Evolutionary conservation across 2,113 vertebrate genomes (phyloP), one percentile per base, ranked within the genome.

Genomic region (Spermophilus dauricus): DNA sequence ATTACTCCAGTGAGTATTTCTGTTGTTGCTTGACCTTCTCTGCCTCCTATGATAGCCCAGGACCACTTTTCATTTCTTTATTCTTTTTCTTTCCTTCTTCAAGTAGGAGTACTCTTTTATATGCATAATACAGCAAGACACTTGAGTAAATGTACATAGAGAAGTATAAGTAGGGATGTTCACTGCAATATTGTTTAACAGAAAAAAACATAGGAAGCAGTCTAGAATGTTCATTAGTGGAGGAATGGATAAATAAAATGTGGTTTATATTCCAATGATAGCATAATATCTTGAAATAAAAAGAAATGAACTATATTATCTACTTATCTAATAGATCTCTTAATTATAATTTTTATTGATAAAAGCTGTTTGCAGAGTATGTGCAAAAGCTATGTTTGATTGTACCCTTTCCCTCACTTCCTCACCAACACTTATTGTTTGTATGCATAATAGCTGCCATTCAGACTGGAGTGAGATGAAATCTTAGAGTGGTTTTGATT

Each of bases 281-380:
- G 32, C 32, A 37, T 75, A 76, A 69, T 51, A 30, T 53, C 34
- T 16, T 42, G 39, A 61, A 78, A 28, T 91, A 61, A 45, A 86
- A 86, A 63, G 26, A n/a, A 72, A 86, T 73, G 34, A 80, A 78
- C 51, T 91, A 86, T 18, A 81, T 34, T 45, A 77, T 89, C 42
- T 42, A n/a, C 7, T 58, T 58, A 58, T 67, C 20, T 67, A 67
- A 5, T 69, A 32, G 24, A 58, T 83, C 17, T 88, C 48, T 58
- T 58, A 88, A 32, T 73, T 30, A 73, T 65, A 82, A 69, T 88
- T 92, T 95, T 58, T 83, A 69, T 34, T 96, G 39, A 83, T 92
- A 67, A 75, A 75, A 82, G 56, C 56, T 72, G 4, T 87, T 39
- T 80, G 37, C 12, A 56, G 26, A 86, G 51, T 86, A 56, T 45